phyloP scores from a whole-genome alignment of 1,140 invertebrate species.

The Liolophura sinensis region DNA sequence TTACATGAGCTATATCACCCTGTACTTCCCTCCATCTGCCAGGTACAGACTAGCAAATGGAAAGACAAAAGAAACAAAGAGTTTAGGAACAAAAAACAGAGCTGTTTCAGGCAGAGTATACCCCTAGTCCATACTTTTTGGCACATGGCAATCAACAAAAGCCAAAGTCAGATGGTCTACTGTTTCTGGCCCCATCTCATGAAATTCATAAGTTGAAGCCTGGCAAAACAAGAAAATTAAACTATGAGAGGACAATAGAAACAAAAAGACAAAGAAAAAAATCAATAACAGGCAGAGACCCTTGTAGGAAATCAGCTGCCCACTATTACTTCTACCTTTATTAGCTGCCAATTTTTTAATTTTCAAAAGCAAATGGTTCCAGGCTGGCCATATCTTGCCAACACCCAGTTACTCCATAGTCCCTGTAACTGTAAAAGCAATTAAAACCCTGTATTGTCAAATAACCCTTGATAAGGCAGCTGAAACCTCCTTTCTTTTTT shows the following conservation, averaged over 20 bases:
- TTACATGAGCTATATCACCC: constrained; percentile 18
- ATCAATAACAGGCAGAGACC: constrained; percentile 35
- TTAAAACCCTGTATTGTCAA: constrained; percentile 41
- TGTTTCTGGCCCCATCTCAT: constrained; percentile 18
- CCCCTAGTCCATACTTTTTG: constrained; percentile 6
- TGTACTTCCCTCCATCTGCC: constrained; percentile 25
- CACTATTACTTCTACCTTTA: constrained; percentile 31
- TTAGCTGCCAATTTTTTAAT: constrained; percentile 22
- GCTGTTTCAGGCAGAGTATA: constrained; percentile 12
- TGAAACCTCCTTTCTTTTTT: background rate
- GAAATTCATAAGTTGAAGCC: constrained; percentile 34
- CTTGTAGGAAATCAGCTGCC: constrained; percentile 40
- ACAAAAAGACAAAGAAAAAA: constrained; percentile 49
- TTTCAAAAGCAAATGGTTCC: constrained; percentile 27
- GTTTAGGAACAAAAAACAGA: constrained; percentile 8
- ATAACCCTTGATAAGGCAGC: too few species aligned
- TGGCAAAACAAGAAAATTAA: constrained; percentile 41
- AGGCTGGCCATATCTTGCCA: constrained; percentile 30
- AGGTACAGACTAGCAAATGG: constrained; percentile 16
- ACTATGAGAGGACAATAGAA: constrained; percentile 41
- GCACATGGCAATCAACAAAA: constrained; percentile 18
- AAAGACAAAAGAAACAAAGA: constrained; percentile 29
- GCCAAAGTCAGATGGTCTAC: constrained; percentile 19
- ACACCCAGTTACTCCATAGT: constrained; percentile 23
- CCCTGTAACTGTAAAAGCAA: constrained; percentile 33